Evolutionary conservation across 2,113 vertebrate genomes (phyloP), one percentile per base, ranked within the genome.

Genomic region (Thalassarche chlororhynchos): DNA sequence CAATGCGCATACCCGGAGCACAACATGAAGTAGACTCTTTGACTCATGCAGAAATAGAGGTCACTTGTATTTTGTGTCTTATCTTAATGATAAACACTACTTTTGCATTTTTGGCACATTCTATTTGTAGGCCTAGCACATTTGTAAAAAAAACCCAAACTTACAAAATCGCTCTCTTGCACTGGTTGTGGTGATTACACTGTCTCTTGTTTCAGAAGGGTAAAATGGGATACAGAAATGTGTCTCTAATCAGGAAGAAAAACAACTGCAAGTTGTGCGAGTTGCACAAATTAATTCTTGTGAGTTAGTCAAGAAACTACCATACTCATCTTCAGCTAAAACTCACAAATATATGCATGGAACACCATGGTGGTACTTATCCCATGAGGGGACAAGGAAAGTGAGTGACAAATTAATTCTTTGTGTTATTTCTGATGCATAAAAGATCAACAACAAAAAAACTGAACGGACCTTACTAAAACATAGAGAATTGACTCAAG

Each of bases 321-420:
- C 10, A 19, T 2, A 51, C 8, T 26, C 2, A 3, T 12, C 19
- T 44, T 69, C 38, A 57, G 36, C 40, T 90, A 46, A 61, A 90
- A 34, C 12, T 76, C 26, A 40, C 49, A 49, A 5, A 4, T 14
- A 3, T 6, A 25, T 4, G 5, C 18, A 38, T 1, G 0, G 58
- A 91, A 68, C 34, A 38, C 12, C 47, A 28, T 9, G 9, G 13
- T 40, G 32, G 9, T 31, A 16, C 42, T 84, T 25, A 24, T 14
- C 16, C 18, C 24, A 38, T 4, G 17, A 72, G 31, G 14, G 32
- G 17, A 44, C 0, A 1, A 66, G 28, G 18, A 49, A 49, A 89
- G 6, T 2, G 7, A 77, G 15, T 1, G 24, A n/a, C 5, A 62
- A 46, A 34, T 58, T 46, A 28, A 51, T 74, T 38, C 31, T 49